Evolutionary conservation across 2,797 vertebrate genomes (phyloP), one percentile per base, ranked within the genome.

Genomic region (Poecilia velifera): DNA sequence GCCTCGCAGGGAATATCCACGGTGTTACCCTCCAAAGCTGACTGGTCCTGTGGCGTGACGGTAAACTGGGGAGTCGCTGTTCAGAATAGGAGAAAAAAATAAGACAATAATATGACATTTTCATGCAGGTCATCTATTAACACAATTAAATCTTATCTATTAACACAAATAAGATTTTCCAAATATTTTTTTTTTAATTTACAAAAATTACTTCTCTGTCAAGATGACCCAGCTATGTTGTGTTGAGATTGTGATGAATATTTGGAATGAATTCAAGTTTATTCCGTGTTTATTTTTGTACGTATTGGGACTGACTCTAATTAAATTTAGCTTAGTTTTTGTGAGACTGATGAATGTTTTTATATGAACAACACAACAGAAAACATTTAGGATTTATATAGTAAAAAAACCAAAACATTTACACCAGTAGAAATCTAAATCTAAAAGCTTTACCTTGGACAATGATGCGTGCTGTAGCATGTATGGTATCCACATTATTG

Each of bases 1-100:
- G 98, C 98, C 89, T 98, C 98, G 66, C 98, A 99, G 47, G 96
- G 95, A 75, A 99, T 98, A 79, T 99, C 98, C 31, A 99, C 98
- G 0, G 97, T 97, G 89, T 98, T 97, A 6, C 97, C 97, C 81
- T 99, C 98, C 47, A 98, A 95, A 53, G 97, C 97, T 0, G 94
- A 93, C 93, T 97, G 96, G 91, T 99, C 97, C 94, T 98, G 96
- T 16, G 98, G 98, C 0, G 95, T 96, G 86, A 98, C 94, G 0
- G 97, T 98, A 92, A 99, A 98, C 84, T 98, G 96, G 71, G 98
- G 98, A 53, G 97, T 91, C 8, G 98, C 98, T 99, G 88, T 43
- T 57, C 74, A 5, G 9, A 28, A 31, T 7, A 41, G 64, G 20
- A 68, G 36, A 14, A 36, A 51, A 53, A 47, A 22, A 45, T 43